Evolutionary conservation across 2,888 invertebrate genomes (phyloP), one percentile per base, ranked within the genome.

Genomic region (Proisotoma minuta): DNA sequence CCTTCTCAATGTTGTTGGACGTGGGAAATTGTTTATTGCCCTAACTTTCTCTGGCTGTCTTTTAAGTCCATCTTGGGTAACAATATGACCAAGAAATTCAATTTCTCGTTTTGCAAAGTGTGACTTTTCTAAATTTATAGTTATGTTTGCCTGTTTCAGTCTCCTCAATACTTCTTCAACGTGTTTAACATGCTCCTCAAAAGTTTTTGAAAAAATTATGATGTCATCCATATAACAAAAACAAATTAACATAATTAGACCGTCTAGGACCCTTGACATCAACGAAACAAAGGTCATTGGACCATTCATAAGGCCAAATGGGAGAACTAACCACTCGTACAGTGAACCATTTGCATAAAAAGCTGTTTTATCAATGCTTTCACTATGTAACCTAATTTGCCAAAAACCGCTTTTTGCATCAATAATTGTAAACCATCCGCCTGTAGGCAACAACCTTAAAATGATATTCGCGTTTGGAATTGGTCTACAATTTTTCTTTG

Each of bases 351-450:
- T 57, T 0, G 61, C 63, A 8, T 50, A 56, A 60, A 73, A 72
- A n/a, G 68, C 70, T 29, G 73, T 69, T 15, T 64, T 62, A 3
- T 62, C 52, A n/a, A 60, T 54, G 22, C 48, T 39, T n/a, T 59
- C 53, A 15, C 51, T 48, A 27, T 68, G 40, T 28, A 72, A 24
- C n/a, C 49, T 54, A 1, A 71, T 59, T 48, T 69, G 66, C 62
- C 61, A 69, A 60, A 64, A 71, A 8, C 65, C 69, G n/a, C 15
- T 26, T 10, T 58, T 39, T 15, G 67, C 48, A 59, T 72, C 70
- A 8, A 71, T 51, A 4, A 39, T 53, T 23, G 60, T 57, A 40
- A 60, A 63, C n/a, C 26, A 39, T 20, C 53, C 10, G 15, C 49
- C 29, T 27, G 57, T 20, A 15, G 61, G 59, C 2, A 59, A 3